Percentiles rank a stretch among this genome's conserved stretches.
Evolutionary conservation across 2,888 invertebrate species (phyloP).

Genomic region (Drosophila diplacantha): DNA sequence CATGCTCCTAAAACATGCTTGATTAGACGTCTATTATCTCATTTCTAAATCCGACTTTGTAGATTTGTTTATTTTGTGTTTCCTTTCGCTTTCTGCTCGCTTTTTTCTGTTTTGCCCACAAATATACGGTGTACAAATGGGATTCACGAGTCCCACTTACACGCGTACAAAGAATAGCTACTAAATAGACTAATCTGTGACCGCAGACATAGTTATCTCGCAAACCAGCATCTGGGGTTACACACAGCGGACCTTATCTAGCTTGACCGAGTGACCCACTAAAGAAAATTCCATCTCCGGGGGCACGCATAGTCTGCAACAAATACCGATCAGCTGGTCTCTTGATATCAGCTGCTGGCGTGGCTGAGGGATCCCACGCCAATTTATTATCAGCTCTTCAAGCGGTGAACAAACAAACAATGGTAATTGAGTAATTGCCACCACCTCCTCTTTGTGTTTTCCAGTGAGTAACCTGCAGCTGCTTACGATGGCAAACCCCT

Average conservation of each 20-base stretch:
- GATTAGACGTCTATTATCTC: constrained; percentile 26
- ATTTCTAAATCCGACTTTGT: constrained; percentile 12
- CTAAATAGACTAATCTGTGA: background rate
- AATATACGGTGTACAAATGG: constrained; percentile 10
- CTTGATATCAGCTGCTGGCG: background rate
- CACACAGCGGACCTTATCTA: constrained; percentile 16
- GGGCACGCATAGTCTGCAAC: background rate
- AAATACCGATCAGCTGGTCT: constrained; percentile 2
- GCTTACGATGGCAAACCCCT: constrained; percentile 19
- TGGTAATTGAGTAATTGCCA: constrained; percentile 12
- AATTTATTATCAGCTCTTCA: constrained; percentile 5
- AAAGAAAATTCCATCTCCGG: constrained; percentile 44
- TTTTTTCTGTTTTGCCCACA: background rate
- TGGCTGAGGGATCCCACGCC: background rate
- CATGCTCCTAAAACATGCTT: constrained; percentile 31
- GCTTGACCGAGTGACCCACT: constrained; percentile 43
- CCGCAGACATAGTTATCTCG: background rate
- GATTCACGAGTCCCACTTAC: constrained; percentile 2
- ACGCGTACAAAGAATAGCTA: background rate
- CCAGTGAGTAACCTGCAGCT: constrained; percentile 13
- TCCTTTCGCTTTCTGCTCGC: background rate
- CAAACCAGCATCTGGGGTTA: constrained; percentile 18
- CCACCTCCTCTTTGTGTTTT: constrained; percentile 24
- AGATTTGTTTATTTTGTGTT: constrained; percentile 7
- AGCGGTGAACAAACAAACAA: constrained; percentile 10